Evolutionary conservation across 2,888 invertebrate species (phyloP), one percentile per base, ranked within the genome.

Genomic region (Darwinula stevensoni): DNA sequence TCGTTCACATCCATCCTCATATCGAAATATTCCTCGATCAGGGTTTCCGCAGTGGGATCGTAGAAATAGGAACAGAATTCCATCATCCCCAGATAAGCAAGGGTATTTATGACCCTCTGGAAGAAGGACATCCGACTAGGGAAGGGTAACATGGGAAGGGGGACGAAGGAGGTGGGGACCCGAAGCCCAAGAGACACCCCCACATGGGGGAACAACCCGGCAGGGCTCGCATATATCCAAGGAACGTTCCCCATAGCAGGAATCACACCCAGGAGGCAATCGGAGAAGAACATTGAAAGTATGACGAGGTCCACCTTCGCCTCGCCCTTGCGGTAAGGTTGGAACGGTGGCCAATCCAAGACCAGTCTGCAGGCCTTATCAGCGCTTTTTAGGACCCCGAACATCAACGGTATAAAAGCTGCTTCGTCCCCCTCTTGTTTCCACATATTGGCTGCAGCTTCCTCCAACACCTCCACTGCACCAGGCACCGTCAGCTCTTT

Each of bases 121-220:
- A 47, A 45, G 37, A 67, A 62, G 26, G 47, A 57, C 47, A 59
- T 58, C 30, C 43, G 44, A 15, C 57, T 48, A 0, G 51, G 49
- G 37, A 54, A 61, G 3, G 56, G 56, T n/a, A 58, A 47, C 39
- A 59, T 61, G 41, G 57, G 53, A 16, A 53, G 54, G n/a, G 65
- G 63, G 6, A 22, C 22, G 22, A 22, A 22, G 22, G 22, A 22
- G 9, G 22, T 6, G 9, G 22, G n/a, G 9, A 22, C 9, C 9
- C 22, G 22, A 22, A 9, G 6, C 9, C 22, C 22, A n/a, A 22
- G n/a, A n/a, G 22, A 6, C 9, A n/a, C n/a, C 22, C 9, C 6
- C 9, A 22, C 22, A 6, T 9, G 22, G 9, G 22, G 22, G 22
- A 22, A 22, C 22, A 22, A 6, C 9, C n/a, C 22, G 9, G 22